Conservation (phyloP, 2,888 invertebrate genomes). For the Leptopilina drosophilae region DNA sequence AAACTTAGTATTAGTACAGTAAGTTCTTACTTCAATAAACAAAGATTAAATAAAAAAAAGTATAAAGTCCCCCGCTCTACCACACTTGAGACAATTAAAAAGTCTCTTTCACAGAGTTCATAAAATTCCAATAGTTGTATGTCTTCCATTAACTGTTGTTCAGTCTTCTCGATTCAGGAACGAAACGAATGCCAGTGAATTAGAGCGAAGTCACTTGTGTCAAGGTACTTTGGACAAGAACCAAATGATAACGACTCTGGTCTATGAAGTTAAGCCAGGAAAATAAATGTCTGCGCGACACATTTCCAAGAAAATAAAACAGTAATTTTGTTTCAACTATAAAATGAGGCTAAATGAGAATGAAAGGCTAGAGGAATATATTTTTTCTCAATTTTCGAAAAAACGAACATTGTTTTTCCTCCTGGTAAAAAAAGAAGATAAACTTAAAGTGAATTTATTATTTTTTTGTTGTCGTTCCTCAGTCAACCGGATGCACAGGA, state of each 20-base stretch:
- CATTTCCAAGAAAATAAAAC: constrained; percentile 22
- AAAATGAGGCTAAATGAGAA: constrained; percentile 5
- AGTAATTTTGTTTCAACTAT: constrained; percentile 5
- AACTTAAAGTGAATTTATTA: neutral
- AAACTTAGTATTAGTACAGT: no score
- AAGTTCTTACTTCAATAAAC: no score
- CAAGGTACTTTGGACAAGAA: constrained; percentile 29
- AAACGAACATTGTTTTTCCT: no score
- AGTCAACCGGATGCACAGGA: constrained; percentile 28
- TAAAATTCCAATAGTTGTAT: constrained; percentile 6
- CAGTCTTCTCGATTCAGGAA: neutral
- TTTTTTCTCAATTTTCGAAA: neutral
- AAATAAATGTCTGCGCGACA: constrained; percentile 23
- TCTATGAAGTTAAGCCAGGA: constrained; percentile 1
- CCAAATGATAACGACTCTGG: constrained; percentile 34
- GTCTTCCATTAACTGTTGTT: neutral
- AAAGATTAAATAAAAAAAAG: no score
- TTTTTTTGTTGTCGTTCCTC: neutral
- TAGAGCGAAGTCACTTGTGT: constrained; percentile 32
- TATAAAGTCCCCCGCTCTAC: no score
- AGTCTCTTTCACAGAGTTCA: constrained; percentile 4
- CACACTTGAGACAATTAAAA: constrained; percentile 16
- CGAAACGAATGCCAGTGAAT: constrained; percentile 27
- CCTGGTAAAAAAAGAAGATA: no score
- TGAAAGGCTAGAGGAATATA: neutral